Conservation (phyloP, 2,113 vertebrate genomes). For the Polypterus senegalus region DNA sequence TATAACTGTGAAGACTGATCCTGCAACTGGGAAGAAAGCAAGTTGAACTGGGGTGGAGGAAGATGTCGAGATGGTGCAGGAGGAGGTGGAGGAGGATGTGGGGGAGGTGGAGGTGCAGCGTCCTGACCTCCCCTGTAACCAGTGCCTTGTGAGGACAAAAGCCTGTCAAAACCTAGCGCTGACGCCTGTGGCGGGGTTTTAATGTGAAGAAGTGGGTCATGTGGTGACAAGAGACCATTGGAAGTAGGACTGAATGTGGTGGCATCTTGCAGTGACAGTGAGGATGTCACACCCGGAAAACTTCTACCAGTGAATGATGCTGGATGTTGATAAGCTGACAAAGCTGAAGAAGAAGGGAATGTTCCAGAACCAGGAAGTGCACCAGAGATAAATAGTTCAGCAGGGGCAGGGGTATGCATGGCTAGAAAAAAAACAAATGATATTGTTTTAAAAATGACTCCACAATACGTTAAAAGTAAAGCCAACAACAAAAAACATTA, state of each 20-base stretch:
- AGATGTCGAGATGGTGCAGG: constrained; percentile 65
- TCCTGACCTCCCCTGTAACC: constrained; percentile 56
- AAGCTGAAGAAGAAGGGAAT: constrained; percentile 81
- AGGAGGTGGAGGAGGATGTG: constrained; percentile 50
- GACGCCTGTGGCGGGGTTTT: constrained; percentile 57
- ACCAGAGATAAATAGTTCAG: constrained; percentile 88
- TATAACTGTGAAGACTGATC: constrained; percentile 73
- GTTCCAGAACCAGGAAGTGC: constrained; percentile 81
- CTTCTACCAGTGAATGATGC: constrained; percentile 83
- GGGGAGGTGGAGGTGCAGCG: constrained; percentile 40
- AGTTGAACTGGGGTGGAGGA: constrained; percentile 79
- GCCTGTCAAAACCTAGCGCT: constrained; percentile 58
- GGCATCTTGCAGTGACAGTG: constrained; percentile 74
- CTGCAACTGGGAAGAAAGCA: constrained; percentile 73
- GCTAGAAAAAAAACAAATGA: constrained; percentile 48
- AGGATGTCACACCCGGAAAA: constrained; percentile 67
- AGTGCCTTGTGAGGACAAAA: constrained; percentile 56
- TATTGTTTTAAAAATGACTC: too few species aligned
- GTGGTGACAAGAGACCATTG: constrained; percentile 73
- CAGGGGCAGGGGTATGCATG: constrained; percentile 86
- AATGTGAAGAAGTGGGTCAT: constrained; percentile 72
- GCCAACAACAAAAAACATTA: too few species aligned
- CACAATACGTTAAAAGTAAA: too few species aligned
- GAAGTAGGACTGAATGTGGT: constrained; percentile 82
- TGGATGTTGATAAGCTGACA: constrained; percentile 91